phyloP scores from a whole-genome alignment of 2,797 vertebrate genomes.

The Lemur catta region DNA sequence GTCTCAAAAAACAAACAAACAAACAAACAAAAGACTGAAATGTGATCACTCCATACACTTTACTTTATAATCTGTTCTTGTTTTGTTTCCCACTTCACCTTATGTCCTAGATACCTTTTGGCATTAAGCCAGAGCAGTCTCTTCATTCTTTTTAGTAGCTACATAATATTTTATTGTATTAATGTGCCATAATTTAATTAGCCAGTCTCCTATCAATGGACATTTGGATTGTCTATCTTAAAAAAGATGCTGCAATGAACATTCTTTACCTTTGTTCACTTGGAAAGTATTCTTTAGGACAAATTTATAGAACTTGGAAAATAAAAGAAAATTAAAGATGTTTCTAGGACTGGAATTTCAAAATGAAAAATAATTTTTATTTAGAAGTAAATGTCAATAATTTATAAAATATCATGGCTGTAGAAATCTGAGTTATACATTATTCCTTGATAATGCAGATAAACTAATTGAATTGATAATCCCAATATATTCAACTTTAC shows the following conservation, averaged over 20 bases:
- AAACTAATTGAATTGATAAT: neutral
- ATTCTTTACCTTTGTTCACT: neutral
- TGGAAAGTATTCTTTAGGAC: slow-evolving; percentile 19
- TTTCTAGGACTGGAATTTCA: neutral
- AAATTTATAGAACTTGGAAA: neutral
- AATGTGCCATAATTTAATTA: slow-evolving; percentile 22
- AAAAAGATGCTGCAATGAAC: neutral
- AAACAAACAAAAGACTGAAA: neutral
- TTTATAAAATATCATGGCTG: neutral
- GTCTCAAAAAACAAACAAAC: too few relatives aligned
- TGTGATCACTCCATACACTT: neutral
- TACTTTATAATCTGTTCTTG: neutral
- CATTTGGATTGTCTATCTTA: slow-evolving; percentile 3
- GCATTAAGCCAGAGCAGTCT: neutral
- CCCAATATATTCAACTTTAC: neutral
- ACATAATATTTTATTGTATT: neutral
- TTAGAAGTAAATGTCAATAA: slow-evolving; percentile 23
- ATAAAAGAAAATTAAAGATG: neutral
- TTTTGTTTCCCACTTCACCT: neutral
- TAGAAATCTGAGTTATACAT: neutral
- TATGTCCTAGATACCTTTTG: neutral
- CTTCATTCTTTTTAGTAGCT: slow-evolving; percentile 16
- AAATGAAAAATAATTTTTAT: slow-evolving; percentile 39
- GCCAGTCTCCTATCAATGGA: neutral
- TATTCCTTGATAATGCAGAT: neutral